Conservation (phyloP, 2,888 invertebrate species). For the Leucozona laternaria region DNA sequence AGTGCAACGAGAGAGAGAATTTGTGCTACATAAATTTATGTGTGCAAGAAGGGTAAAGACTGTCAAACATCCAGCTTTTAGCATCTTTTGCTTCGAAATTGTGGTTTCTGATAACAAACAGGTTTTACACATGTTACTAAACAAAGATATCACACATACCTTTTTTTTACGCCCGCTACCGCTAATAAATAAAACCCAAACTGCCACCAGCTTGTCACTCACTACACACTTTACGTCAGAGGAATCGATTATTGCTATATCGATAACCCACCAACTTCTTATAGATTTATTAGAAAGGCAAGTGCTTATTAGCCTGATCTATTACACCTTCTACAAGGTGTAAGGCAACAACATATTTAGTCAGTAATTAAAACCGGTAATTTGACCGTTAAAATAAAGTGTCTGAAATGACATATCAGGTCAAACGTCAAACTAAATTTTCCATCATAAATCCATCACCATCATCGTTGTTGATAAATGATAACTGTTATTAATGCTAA, state of each 20-base stretch:
- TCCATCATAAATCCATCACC: constrained; percentile 6
- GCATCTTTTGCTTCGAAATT: too few relatives aligned
- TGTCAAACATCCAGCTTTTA: too few relatives aligned
- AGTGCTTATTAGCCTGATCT: not conserved
- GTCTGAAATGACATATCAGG: not conserved
- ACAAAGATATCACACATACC: too few relatives aligned
- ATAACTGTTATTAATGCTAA: constrained; percentile 6
- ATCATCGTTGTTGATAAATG: not conserved
- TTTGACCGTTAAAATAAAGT: constrained; percentile 12
- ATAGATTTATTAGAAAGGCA: not conserved
- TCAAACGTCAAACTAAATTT: constrained; percentile 18
- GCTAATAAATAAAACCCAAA: not conserved
- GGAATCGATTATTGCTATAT: not conserved
- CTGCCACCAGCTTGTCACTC: not conserved
- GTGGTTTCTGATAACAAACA: too few relatives aligned
- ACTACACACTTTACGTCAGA: not conserved
- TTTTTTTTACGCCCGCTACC: too few relatives aligned
- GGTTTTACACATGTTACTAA: too few relatives aligned
- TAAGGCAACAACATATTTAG: not conserved
- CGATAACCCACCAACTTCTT: not conserved
- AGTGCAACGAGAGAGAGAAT: too few relatives aligned
- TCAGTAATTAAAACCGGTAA: not conserved
- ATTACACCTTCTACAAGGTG: not conserved
- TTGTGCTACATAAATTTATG: too few relatives aligned
- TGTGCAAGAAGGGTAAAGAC: too few relatives aligned